Base-by-base conservation (phyloP, 2,797 vertebrate species). In the Hydrophis major region DNA sequence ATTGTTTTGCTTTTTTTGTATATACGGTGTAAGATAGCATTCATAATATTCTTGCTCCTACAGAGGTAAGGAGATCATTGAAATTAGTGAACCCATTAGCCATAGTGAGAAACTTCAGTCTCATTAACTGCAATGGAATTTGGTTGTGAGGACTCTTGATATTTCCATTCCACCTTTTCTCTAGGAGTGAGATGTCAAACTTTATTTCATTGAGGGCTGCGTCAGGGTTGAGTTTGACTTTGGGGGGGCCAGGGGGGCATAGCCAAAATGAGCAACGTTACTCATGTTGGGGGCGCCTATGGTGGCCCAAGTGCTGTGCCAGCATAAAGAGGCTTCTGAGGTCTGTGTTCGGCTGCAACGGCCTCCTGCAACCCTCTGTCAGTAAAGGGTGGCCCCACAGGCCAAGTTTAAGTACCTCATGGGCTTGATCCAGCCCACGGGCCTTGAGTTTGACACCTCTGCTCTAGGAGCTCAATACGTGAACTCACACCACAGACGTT, bases 361-460 rank as follows among this genome's bases (percentile, higher is more conserved):
- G 4, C 55, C 55, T 56, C 55, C 55, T 56, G 55, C 13, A 11
- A 56, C 3, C 3, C 55, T 56, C 13, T 56, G 59, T 22, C 59
- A 60, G 59, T 2, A 1, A 7, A 7, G 50, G 50, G 1, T 50
- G 50, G 22, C 47, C 47, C 47, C 47, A 47, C 5, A 47, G 47
- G 47, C 59, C 59, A 8, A 2, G 2, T 60, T 22, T 60, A 60
- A 60, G 22, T 1, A 60, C 59, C 59, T 6, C 6, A 0, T 2
- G 7, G 59, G 22, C 22, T 8, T 1, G 7, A 25, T 61, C 22
- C 3, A 3, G 2, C 22, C 60, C 22, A 2, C 3, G 0, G 25
- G 60, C 60, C 60, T 61, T 27, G 25, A 61, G 60, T 61, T 61
- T 27, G 60, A 61, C 8, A 27, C 22, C 60, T 25, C 60, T 61